These are phyloP conservation scores for Arge pagana DNA, from an alignment of 2,888 invertebrate species.

Conservation along the genomic window DNA sequence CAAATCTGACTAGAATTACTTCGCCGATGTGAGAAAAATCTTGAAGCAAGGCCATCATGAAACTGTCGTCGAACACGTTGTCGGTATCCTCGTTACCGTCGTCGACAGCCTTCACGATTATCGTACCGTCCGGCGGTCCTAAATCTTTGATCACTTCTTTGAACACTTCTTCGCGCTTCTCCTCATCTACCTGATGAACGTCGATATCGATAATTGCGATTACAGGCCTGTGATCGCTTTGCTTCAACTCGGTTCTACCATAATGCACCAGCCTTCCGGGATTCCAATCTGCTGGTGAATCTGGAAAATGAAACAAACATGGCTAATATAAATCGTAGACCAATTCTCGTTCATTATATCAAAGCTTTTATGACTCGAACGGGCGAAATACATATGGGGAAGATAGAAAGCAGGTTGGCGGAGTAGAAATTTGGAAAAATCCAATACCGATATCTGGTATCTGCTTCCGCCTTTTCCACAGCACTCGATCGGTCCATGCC, in stretches of 20 bases:
- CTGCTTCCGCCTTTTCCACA: conserved; percentile 85
- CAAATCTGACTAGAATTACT: conserved; percentile 88
- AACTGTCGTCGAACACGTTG: conserved; percentile 77
- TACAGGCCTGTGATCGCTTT: conserved; percentile 97
- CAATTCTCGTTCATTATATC: too few species aligned
- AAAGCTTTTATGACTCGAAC: too few species aligned
- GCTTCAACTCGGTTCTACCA: conserved; percentile 92
- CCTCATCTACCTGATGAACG: conserved; percentile 77
- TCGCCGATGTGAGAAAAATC: conserved; percentile 85
- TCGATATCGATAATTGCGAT: conserved; percentile 89
- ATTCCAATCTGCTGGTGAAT: conserved; percentile 66
- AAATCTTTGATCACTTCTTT: conserved; percentile 82
- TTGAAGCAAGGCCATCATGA: conserved; percentile 79
- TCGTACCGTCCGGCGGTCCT: conserved; percentile 94
- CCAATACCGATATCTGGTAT: conserved; percentile 70
- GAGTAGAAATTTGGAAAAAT: too few species aligned
- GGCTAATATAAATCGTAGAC: too few species aligned
- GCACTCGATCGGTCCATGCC: conserved; percentile 97
- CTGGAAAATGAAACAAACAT: conserved; percentile 34
- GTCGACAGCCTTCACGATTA: conserved; percentile 72
- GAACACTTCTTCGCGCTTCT: conserved; percentile 79
- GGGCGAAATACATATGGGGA: too few species aligned
- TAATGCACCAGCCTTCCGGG: conserved; percentile 85
- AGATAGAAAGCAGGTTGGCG: too few species aligned
- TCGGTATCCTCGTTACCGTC: conserved; percentile 59